Conservation (phyloP, 2,888 invertebrate genomes). For the Acleris cristana region DNA sequence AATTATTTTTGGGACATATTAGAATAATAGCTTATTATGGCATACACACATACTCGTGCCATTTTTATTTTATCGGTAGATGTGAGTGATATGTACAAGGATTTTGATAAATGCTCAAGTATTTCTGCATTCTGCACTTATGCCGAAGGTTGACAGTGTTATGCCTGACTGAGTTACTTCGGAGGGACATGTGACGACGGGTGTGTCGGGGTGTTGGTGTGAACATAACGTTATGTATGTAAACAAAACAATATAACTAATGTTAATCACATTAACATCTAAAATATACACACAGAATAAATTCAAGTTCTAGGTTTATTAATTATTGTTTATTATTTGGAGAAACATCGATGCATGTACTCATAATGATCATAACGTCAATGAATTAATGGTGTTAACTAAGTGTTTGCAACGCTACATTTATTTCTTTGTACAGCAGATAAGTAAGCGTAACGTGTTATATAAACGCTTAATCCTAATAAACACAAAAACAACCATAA, state of each 20-base stretch:
- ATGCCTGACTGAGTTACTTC: not conserved
- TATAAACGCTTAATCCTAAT: not conserved
- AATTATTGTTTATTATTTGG: slow-evolving; percentile 41
- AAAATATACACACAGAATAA: slow-evolving; percentile 15
- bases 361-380: slow-evolving; percentile 22
- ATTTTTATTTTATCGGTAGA: too few relatives aligned
- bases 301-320: slow-evolving; percentile 26
- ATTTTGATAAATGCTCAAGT: too few relatives aligned
- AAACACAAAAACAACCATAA: not conserved
- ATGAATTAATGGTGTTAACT: too few relatives aligned
- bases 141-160: not conserved
- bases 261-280: slow-evolving; percentile 17
- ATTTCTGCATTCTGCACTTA: too few relatives aligned
- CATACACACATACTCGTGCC: too few relatives aligned
- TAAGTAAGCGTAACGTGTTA: too few relatives aligned
- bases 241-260: slow-evolving; percentile 31
- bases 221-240: slow-evolving; percentile 31
- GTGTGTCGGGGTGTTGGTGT: slow-evolving; percentile 31
- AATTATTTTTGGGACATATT: too few relatives aligned
- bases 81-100: too few relatives aligned
- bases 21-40: too few relatives aligned
- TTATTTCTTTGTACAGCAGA: too few relatives aligned
- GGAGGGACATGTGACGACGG: slow-evolving; percentile 21
- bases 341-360: slow-evolving; percentile 49
- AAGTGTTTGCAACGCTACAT: too few relatives aligned